These are phyloP conservation scores for Anhinga anhinga DNA, from an alignment of 2,113 vertebrate species.

Conservation along the genomic window DNA sequence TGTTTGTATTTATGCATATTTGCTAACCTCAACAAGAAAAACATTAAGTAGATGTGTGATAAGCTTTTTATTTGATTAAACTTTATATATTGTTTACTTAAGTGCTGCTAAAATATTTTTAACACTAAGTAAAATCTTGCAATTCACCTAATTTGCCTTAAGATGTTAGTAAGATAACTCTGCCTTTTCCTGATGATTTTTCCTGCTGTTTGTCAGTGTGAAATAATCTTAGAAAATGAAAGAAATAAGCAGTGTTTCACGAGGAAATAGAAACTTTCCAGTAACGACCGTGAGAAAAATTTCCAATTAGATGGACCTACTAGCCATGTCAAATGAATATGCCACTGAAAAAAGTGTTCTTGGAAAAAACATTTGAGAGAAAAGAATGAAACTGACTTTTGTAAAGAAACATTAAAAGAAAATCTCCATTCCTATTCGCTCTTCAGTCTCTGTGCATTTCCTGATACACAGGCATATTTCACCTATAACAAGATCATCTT, in stretches of 20 bases:
- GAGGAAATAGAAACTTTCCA: background rate
- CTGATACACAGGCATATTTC: background rate
- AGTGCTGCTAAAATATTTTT: background rate
- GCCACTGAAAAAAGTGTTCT: background rate
- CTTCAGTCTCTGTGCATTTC: background rate
- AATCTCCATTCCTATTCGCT: slow-evolving; percentile 3
- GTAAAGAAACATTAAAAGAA: slow-evolving; percentile 10
- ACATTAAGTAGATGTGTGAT: background rate
- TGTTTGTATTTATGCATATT: background rate
- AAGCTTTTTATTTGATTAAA: background rate
- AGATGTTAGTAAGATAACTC: background rate
- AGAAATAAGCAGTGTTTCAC: slow-evolving; percentile 1
- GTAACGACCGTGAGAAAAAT: background rate
- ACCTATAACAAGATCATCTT: background rate
- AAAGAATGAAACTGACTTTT: slow-evolving; percentile 2
- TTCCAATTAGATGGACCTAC: background rate
- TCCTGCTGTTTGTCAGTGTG: background rate
- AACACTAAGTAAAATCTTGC: background rate
- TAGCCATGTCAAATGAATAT: background rate
- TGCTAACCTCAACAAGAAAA: background rate
- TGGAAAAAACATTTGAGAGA: background rate
- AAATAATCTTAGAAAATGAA: background rate
- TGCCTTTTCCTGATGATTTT: background rate
- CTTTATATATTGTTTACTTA: background rate
- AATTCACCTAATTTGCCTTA: background rate